A percentile compares a stretch with the other conserved stretches of the same genome.
Evolutionary conservation across 2,113 vertebrate genomes (phyloP).

Genomic region (Dinomys branickii): DNA sequence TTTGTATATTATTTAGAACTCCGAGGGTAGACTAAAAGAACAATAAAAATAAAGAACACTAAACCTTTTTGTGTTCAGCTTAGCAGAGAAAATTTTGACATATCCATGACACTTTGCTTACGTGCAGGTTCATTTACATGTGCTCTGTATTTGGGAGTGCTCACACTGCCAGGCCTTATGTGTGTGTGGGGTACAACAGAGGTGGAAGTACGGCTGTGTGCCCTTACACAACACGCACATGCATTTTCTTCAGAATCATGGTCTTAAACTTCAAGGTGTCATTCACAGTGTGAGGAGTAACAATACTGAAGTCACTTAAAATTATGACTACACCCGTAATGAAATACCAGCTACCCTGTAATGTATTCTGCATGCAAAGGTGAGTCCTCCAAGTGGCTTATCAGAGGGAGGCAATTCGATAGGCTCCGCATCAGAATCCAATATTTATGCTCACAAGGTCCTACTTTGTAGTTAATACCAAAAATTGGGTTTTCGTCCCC

Average conservation of each 20-base stretch:
- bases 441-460: slow-evolving; percentile 12
- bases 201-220: neutral
- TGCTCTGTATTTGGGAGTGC: neutral
- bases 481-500: neutral
- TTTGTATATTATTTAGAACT: slow-evolving; percentile 25
- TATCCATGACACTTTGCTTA: slow-evolving; percentile 15
- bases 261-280: slow-evolving; percentile 37
- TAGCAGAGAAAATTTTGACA: neutral
- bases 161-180: neutral
- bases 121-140: neutral
- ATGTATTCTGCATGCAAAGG: neutral
- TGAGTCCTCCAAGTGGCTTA: slow-evolving; percentile 17
- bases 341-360: slow-evolving; percentile 14
- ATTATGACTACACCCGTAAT: neutral
- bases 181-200: neutral
- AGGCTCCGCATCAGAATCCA: neutral
- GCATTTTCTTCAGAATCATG: neutral
- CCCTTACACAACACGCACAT: neutral
- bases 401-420: neutral
- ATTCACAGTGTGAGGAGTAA: slow-evolving; percentile 27
- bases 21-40: slow-evolving; percentile 11
- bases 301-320: slow-evolving; percentile 49
- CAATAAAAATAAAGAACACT: neutral
- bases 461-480: neutral
- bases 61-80: slow-evolving; percentile 34